Conservation (phyloP, 2,113 vertebrate species). For the Gila orcuttii region DNA sequence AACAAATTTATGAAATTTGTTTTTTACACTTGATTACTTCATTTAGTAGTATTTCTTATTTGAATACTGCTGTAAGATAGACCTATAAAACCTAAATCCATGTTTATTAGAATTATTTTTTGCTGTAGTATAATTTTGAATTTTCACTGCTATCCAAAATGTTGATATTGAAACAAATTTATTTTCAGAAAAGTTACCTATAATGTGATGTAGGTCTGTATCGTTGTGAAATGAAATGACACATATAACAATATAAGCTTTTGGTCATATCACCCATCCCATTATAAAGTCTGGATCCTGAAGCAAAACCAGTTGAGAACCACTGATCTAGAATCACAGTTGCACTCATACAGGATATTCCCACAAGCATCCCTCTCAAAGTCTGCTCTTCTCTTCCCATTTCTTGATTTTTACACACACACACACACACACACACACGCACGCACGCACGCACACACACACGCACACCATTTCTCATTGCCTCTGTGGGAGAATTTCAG, state of each 20-base stretch:
- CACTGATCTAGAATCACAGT: constrained; percentile 53
- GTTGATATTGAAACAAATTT: background rate
- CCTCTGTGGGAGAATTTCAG: constrained; percentile 60
- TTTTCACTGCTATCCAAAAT: background rate
- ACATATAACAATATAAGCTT: background rate
- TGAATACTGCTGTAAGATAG: too few relatives aligned
- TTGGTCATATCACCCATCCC: background rate
- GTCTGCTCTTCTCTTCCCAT: background rate
- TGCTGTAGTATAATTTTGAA: background rate
- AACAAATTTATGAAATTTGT: too few relatives aligned
- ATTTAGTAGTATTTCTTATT: too few relatives aligned
- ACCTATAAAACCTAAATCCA: too few relatives aligned
- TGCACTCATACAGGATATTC: constrained; percentile 30
- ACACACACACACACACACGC: too few relatives aligned
- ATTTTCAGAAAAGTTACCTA: background rate
- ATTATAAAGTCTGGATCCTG: background rate
- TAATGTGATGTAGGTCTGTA: background rate
- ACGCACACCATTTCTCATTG: background rate
- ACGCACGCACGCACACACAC: background rate
- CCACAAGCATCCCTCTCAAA: background rate
- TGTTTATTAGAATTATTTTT: background rate
- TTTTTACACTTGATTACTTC: too few relatives aligned
- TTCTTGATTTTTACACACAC: constrained; percentile 6
- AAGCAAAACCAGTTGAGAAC: background rate
- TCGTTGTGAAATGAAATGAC: background rate